phyloP scores from a whole-genome alignment of 2,113 vertebrate genomes.

The Lonchura striata region DNA sequence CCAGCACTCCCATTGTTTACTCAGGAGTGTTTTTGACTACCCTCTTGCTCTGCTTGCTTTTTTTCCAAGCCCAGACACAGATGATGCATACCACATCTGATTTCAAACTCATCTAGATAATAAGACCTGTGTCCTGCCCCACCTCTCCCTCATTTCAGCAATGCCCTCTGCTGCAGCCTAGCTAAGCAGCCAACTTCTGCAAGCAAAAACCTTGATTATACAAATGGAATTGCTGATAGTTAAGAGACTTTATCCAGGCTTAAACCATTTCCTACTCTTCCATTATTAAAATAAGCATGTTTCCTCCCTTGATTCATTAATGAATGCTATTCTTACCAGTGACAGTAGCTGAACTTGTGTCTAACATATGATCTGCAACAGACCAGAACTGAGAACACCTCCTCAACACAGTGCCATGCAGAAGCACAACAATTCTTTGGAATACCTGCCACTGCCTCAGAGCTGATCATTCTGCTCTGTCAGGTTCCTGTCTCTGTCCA shows the following conservation, averaged over 20 bases:
- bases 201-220: neutral
- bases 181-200: neutral
- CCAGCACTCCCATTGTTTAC: neutral
- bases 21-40: neutral
- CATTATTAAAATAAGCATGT: neutral
- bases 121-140: neutral
- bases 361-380: neutral
- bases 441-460: conserved; percentile 78
- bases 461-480: conserved; percentile 74
- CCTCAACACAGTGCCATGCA: neutral
- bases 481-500: conserved; percentile 76
- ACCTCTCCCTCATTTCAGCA: neutral
- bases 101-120: neutral
- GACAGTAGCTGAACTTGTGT: neutral
- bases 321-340: neutral
- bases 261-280: neutral
- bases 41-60: neutral
- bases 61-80: neutral
- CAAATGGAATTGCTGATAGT: neutral
- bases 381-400: neutral
- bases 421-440: neutral
- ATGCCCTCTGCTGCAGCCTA: neutral
- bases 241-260: neutral
- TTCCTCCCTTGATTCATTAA: neutral
- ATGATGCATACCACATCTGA: neutral